Evolutionary conservation across 37 sponge, comb jelly and placozoan species (phyloP).

Genomic region (Aplysina aerophoba): DNA sequence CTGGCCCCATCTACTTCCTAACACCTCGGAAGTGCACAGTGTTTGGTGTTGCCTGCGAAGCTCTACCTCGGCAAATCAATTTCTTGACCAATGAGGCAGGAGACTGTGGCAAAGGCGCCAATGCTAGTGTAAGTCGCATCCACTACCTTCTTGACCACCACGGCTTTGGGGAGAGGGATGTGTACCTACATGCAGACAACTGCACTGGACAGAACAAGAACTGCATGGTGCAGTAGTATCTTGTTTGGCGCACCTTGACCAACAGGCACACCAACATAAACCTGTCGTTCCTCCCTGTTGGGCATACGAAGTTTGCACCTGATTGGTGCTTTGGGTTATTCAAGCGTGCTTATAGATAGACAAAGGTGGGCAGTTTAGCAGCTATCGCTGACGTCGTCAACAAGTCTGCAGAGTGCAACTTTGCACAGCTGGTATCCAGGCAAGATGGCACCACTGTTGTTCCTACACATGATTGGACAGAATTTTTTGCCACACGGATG

Average conservation of each 20-base stretch:
- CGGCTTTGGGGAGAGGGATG: neutral
- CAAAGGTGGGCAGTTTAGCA: neutral
- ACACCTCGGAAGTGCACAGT: constrained; percentile 22
- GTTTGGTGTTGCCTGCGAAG: constrained; percentile 20
- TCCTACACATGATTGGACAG: constrained; percentile 8
- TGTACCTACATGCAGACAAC: constrained; percentile 1
- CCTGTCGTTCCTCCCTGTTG: neutral
- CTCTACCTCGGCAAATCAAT: neutral
- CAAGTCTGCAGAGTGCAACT: neutral
- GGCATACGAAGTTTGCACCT: neutral
- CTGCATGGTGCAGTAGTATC: constrained; percentile 13
- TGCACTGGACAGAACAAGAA: neutral
- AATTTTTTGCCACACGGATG: neutral
- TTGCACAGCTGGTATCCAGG: neutral
- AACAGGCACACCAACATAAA: neutral
- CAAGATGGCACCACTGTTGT: neutral
- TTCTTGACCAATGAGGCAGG: neutral
- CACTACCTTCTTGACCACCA: neutral
- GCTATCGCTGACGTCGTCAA: neutral
- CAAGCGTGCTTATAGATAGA: neutral
- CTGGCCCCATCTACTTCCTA: constrained; percentile 20
- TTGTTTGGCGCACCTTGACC: neutral
- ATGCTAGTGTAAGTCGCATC: neutral
- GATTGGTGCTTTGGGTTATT: constrained; percentile 21
- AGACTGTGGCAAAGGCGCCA: neutral